Evolutionary conservation across 2,888 invertebrate species (phyloP).

Genomic region (Calliopum simillimum): DNA sequence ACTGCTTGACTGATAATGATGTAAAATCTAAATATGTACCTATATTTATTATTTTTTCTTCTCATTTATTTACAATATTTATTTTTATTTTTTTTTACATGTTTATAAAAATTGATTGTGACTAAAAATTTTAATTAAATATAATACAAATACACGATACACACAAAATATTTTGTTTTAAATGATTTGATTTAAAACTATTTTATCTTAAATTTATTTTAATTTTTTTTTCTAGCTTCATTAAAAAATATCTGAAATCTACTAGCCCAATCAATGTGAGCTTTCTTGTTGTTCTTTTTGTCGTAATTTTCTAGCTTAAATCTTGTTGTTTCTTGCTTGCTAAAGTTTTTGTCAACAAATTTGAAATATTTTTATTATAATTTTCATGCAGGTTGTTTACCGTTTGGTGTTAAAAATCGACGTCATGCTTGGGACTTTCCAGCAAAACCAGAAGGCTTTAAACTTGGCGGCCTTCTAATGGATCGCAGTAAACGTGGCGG

Average conservation of each 20-base stretch:
- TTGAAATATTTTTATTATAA: constrained; percentile 12
- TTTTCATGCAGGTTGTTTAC: constrained; percentile 59
- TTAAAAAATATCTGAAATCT: constrained; percentile 12
- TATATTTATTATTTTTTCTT: constrained; percentile 10
- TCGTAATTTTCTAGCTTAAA: constrained; percentile 2
- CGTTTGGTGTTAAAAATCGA: constrained; percentile 63
- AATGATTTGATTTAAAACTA: constrained; percentile 29
- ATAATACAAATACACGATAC: constrained; percentile 5
- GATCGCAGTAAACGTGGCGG: constrained; percentile 68
- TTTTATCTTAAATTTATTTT: constrained; percentile 22
- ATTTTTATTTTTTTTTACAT: background rate
- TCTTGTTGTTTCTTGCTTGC: background rate
- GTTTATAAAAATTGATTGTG: constrained; percentile 29
- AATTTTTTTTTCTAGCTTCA: constrained; percentile 26
- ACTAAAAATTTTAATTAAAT: constrained; percentile 30
- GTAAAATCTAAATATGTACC: background rate
- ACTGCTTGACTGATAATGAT: too few relatives aligned
- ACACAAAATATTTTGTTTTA: constrained; percentile 16
- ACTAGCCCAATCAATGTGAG: constrained; percentile 9
- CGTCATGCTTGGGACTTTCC: constrained; percentile 68
- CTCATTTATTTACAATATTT: background rate
- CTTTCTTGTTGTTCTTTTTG: constrained; percentile 7
- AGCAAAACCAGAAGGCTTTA: constrained; percentile 73
- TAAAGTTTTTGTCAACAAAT: constrained; percentile 22
- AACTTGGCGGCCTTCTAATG: constrained; percentile 72